Evolutionary conservation across 2,888 invertebrate species (phyloP), one percentile per base, ranked within the genome.

Genomic region (Phytoseiulus persimilis): DNA sequence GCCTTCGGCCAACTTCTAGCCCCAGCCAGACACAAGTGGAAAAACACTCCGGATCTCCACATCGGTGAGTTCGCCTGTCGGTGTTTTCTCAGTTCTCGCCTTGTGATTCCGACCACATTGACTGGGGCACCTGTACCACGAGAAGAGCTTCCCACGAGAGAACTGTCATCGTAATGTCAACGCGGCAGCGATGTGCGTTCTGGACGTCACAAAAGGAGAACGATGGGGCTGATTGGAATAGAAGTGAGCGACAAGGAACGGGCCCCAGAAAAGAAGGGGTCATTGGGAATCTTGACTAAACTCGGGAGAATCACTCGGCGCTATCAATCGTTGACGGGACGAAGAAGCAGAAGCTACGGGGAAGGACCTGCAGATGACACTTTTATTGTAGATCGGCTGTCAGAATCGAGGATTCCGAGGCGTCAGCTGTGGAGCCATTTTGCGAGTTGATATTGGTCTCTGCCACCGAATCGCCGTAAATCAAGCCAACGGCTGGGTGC

Each of bases 1-100:
- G 92, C 93, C n/a, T 92, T 92, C 89, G 93, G 93, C 32, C 91
- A 92, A 32, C 90, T 93, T 83, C 91, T 92, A 89, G 90, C 92
- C 23, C 90, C 90, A 31, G 89, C 90, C 23, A 39, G 90, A n/a
- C 46, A 90, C 31, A 89, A 90, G 28, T 91, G 90, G 83, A 90
- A 90, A 28, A 31, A 90, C 6, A 90, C 90, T 14, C 89, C 90
- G 83, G 83, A 89, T 45, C 65, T 90, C 83, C 31, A 90, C 89
- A 90, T 90, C 65, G 91, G 90, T 91, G 83, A 33, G 11, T n/a
- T 83, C 83, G n/a, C 83, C 23, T 31, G 31, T 83, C 32, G 45
- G 83, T 5, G 11, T 39, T 31, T 83, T 46, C 65, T 18, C 5
- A 23, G 23, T 18, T 18, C 9, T 65, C 65, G 65, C 28, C 39